Evolutionary conservation across 1,140 invertebrate species (phyloP).

Genomic region (Heliconius himera): DNA sequence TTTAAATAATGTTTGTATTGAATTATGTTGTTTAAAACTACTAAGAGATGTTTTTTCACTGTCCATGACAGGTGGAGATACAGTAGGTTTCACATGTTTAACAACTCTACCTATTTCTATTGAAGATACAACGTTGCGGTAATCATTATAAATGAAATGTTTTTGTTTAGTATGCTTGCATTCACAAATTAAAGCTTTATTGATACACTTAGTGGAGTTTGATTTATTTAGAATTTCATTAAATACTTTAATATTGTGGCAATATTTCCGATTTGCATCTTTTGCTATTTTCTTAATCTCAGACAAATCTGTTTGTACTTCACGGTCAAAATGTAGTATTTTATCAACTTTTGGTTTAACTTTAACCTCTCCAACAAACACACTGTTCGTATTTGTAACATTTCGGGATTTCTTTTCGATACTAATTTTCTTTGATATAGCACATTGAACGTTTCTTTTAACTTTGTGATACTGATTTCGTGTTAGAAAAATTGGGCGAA

Average conservation of each 20-base stretch:
- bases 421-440: conserved; percentile 43
- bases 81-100: conserved; percentile 37
- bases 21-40: conserved; percentile 34
- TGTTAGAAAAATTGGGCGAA: conserved; percentile 58
- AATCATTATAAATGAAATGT: background rate
- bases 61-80: background rate
- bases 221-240: background rate
- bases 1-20: conserved; percentile 63
- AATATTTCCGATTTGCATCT: background rate
- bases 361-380: conserved; percentile 51
- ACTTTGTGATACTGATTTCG: conserved; percentile 67
- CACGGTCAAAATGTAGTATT: conserved; percentile 24
- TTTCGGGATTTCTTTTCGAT: conserved; percentile 39
- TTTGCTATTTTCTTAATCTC: background rate
- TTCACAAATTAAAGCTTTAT: background rate
- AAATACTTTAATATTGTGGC: background rate
- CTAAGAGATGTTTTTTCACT: background rate
- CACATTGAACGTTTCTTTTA: conserved; percentile 56
- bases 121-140: conserved; percentile 48
- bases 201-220: background rate
- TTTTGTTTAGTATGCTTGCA: background rate
- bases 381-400: conserved; percentile 42
- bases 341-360: conserved; percentile 28
- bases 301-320: conserved; percentile 36
- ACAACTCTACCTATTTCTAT: conserved; percentile 50